These are phyloP conservation scores for Argentina silus DNA, from an alignment of 2,797 vertebrate species.

Conservation along the genomic window DNA sequence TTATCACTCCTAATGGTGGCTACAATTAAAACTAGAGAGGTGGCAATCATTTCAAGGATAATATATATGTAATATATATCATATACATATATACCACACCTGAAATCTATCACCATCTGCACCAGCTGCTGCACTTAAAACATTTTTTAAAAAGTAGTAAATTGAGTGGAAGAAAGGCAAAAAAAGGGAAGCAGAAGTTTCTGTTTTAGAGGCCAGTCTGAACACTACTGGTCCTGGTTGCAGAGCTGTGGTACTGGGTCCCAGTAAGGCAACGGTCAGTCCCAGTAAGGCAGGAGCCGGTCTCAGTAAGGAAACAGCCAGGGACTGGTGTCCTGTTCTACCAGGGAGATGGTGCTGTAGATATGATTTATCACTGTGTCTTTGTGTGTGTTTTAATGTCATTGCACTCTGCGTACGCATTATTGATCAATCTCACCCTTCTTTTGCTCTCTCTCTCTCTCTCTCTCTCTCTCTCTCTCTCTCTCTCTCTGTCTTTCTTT, in stretches of 20 bases:
- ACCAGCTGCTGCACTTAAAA: too few species aligned
- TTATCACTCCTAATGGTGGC: slow-evolving; percentile 39
- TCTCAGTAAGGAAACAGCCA: background rate
- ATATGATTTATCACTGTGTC: slow-evolving; percentile 59
- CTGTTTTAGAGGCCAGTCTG: background rate
- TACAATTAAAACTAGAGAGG: slow-evolving; percentile 65
- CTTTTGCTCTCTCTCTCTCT: background rate
- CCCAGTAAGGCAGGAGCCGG: background rate
- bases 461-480: slow-evolving; percentile 20
- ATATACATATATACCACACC: too few species aligned
- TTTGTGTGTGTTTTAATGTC: slow-evolving; percentile 69
- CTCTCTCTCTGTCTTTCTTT: slow-evolving; percentile 18
- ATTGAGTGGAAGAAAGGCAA: too few species aligned
- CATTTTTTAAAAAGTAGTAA: slow-evolving; percentile 57
- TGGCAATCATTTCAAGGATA: slow-evolving; percentile 48
- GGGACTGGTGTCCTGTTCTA: background rate
- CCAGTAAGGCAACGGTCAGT: background rate
- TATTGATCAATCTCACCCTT: slow-evolving; percentile 62
- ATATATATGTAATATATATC: too few species aligned
- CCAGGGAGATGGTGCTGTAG: slow-evolving; percentile 27
- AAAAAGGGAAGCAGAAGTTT: too few species aligned
- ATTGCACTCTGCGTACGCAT: slow-evolving; percentile 56
- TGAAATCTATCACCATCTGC: too few species aligned
- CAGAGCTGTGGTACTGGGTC: background rate
- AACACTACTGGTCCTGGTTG: slow-evolving; percentile 18